Percentiles rank a stretch among this genome's conserved stretches.
phyloP scores from a whole-genome alignment of 2,797 vertebrate genomes.

The Sebastes itinus region DNA sequence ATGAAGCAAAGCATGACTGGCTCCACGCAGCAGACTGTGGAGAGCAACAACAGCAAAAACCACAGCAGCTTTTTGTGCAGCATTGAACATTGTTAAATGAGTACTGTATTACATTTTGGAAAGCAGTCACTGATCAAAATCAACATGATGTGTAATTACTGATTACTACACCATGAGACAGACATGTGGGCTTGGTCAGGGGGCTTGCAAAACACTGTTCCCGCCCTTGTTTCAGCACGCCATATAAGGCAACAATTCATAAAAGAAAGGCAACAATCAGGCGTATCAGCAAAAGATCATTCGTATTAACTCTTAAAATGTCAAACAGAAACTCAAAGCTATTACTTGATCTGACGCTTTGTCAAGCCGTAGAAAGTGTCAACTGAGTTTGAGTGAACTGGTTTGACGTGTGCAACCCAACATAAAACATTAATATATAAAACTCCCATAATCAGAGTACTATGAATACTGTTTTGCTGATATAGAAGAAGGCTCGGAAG shows the following conservation, averaged over 20 bases:
- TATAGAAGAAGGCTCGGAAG: neutral
- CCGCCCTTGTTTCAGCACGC: conserved; percentile 75
- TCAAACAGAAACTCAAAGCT: neutral
- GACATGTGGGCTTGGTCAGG: conserved; percentile 81
- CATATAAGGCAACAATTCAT: conserved; percentile 84
- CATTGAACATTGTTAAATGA: neutral
- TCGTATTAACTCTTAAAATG: neutral
- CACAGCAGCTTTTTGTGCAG: neutral
- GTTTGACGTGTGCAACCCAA: neutral
- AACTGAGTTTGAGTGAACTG: neutral
- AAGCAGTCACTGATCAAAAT: conserved; percentile 22
- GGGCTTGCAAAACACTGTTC: conserved; percentile 80
- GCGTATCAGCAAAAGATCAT: conserved; percentile 28
- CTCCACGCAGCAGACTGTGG: conserved; percentile 15
- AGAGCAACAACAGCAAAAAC: conserved; percentile 10
- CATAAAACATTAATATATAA: neutral
- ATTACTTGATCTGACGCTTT: neutral
- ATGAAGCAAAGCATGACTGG: conserved; percentile 46
- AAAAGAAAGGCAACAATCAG: conserved; percentile 62
- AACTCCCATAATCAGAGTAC: neutral
- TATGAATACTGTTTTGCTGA: neutral
- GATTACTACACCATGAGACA: conserved; percentile 70
- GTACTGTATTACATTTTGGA: neutral
- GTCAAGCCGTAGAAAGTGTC: neutral
- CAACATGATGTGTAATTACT: conserved; percentile 38